A percentile compares a stretch with the other conserved stretches of the same genome.
Evolutionary conservation across 2,113 vertebrate species (phyloP).

Genomic region (Fregata magnificens): DNA sequence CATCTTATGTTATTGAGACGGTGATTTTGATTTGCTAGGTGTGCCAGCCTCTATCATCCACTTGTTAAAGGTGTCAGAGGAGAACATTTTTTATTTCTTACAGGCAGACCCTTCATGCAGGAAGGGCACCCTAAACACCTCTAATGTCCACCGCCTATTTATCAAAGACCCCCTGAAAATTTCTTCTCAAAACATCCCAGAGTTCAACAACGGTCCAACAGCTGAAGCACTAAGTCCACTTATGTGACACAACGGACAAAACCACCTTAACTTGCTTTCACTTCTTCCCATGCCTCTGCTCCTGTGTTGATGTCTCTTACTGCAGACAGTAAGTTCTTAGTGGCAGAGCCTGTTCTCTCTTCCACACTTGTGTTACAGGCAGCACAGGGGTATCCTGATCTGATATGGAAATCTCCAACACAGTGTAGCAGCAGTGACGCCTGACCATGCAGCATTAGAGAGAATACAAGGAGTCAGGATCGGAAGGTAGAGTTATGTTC

Average conservation of each 20-base stretch:
- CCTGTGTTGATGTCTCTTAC: not conserved
- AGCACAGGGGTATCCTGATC: not conserved
- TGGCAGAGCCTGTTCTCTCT: not conserved
- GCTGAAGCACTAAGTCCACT: not conserved
- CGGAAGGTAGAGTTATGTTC: not conserved
- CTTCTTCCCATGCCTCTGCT: not conserved
- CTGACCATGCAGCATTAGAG: not conserved
- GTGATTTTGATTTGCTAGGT: not conserved
- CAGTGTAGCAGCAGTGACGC: not conserved
- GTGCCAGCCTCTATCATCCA: not conserved
- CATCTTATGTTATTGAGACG: not conserved
- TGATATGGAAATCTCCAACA: rapidly evolving
- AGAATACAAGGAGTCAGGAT: not conserved
- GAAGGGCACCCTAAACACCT: not conserved
- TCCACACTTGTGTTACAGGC: not conserved
- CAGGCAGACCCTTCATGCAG: not conserved
- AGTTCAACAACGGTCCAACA: not conserved
- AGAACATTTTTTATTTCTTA: not conserved
- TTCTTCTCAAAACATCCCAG: not conserved
- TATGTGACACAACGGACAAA: not conserved
- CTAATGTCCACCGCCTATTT: not conserved
- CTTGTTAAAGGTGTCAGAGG: not conserved
- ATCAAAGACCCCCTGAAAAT: not conserved
- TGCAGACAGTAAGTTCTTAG: not conserved
- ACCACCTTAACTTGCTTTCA: not conserved